Percentiles rank a stretch among this genome's conserved stretches.
These are phyloP conservation scores for Pheosia gnoma DNA, from an alignment of 2,888 invertebrate genomes.

Conservation along the genomic window DNA sequence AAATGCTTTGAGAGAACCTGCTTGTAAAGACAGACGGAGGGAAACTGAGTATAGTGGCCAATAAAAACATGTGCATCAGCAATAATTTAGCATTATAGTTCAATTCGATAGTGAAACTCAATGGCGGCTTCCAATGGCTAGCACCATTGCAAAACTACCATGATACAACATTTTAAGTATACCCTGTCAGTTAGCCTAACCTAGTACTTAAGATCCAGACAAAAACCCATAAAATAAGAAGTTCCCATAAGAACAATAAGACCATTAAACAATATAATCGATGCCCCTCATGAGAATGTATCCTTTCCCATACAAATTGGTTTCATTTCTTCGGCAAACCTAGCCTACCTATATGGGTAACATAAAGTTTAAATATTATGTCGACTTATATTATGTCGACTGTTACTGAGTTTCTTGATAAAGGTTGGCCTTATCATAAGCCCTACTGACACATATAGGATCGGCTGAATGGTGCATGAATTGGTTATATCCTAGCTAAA, in stretches of 20 bases:
- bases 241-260: conserved; percentile 9
- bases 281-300: conserved; percentile 1
- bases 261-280: conserved; percentile 5
- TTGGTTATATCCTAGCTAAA: too few relatives aligned
- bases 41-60: too few relatives aligned
- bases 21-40: too few relatives aligned
- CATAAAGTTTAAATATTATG: neutral
- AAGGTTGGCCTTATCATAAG: neutral
- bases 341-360: neutral
- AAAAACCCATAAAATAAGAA: conserved; percentile 2
- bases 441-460: too few relatives aligned
- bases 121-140: too few relatives aligned
- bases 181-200: neutral
- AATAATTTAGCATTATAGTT: too few relatives aligned
- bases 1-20: too few relatives aligned
- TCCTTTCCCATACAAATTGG: neutral
- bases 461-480: too few relatives aligned
- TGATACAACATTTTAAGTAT: neutral
- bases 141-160: too few relatives aligned
- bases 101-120: too few relatives aligned
- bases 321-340: neutral
- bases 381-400: neutral
- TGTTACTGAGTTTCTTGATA: neutral
- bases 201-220: neutral
- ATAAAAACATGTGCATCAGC: too few relatives aligned